phyloP scores from a whole-genome alignment of 2,888 invertebrate genomes.

The Dryadula phaetusa region DNA sequence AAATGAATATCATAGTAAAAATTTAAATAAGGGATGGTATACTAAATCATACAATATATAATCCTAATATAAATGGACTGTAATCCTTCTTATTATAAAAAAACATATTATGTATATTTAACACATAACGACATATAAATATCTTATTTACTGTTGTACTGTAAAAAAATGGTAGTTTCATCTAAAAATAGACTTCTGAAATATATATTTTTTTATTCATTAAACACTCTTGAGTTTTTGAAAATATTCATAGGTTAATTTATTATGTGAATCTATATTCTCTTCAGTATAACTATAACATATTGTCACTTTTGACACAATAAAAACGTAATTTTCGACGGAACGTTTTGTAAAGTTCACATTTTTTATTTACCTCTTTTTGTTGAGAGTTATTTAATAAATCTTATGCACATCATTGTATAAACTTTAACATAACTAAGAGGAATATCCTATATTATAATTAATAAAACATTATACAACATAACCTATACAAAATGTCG shows the following conservation, averaged over 20 bases:
- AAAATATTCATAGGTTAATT: no score
- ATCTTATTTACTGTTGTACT: no score
- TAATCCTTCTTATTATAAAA: no score
- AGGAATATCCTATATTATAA: constrained; percentile 9
- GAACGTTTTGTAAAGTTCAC: background rate
- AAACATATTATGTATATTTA: no score
- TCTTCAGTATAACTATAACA: background rate
- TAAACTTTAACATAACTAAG: background rate
- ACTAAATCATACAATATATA: no score
- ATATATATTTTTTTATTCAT: no score
- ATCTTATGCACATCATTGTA: background rate
- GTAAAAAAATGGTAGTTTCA: no score
- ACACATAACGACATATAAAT: no score
- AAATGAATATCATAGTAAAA: background rate
- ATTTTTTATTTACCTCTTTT: background rate
- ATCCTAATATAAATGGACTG: no score
- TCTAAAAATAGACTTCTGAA: no score
- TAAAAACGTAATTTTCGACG: background rate
- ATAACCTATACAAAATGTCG: constrained; percentile 73
- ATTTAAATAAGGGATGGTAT: no score
- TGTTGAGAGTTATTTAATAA: constrained; percentile 2
- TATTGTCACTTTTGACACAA: constrained; percentile 1
- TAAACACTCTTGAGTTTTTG: no score
- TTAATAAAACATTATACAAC: constrained; percentile 29
- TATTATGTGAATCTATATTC: background rate